Conservation (phyloP, 2,888 invertebrate species). For the Ornithoptera priamus region DNA sequence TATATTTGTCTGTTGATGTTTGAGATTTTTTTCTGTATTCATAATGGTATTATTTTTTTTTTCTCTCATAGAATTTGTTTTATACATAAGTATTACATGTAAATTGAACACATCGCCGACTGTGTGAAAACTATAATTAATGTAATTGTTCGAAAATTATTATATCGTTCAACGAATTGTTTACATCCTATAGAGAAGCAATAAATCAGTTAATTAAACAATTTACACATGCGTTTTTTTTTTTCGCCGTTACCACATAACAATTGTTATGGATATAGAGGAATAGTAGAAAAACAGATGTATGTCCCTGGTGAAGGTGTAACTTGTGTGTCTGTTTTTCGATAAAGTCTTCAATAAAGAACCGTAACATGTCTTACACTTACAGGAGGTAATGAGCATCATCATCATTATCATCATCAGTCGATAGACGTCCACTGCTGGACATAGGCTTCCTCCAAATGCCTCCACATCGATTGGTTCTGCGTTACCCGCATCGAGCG, state of each 20-base stretch:
- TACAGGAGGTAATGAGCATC: too few species aligned
- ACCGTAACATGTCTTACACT: too few species aligned
- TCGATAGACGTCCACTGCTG: too few species aligned
- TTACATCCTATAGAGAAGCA: constrained; percentile 72
- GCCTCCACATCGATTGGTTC: too few species aligned
- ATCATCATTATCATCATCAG: too few species aligned
- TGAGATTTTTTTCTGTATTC: constrained; percentile 61
- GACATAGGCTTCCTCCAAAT: too few species aligned
- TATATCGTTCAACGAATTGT: constrained; percentile 69
- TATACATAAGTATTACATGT: constrained; percentile 52
- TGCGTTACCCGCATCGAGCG: too few species aligned
- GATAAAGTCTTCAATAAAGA: too few species aligned
- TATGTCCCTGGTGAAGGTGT: too few species aligned
- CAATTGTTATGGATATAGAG: too few species aligned
- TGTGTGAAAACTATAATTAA: constrained; percentile 37
- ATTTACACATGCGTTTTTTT: constrained; percentile 46
- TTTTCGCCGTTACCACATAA: constrained; percentile 33
- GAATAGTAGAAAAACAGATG: too few species aligned
- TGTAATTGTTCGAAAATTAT: constrained; percentile 40
- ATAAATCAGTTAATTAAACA: constrained; percentile 63
- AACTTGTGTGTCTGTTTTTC: too few species aligned
- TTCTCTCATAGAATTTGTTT: constrained; percentile 49
- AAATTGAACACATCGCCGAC: constrained; percentile 40
- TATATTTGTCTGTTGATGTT: constrained; percentile 74
- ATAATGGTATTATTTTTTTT: constrained; percentile 69